A percentile compares a stretch with the other conserved stretches of the same genome.
phyloP scores from a whole-genome alignment of 2,888 invertebrate genomes.

The Gastrophysa polygoni region DNA sequence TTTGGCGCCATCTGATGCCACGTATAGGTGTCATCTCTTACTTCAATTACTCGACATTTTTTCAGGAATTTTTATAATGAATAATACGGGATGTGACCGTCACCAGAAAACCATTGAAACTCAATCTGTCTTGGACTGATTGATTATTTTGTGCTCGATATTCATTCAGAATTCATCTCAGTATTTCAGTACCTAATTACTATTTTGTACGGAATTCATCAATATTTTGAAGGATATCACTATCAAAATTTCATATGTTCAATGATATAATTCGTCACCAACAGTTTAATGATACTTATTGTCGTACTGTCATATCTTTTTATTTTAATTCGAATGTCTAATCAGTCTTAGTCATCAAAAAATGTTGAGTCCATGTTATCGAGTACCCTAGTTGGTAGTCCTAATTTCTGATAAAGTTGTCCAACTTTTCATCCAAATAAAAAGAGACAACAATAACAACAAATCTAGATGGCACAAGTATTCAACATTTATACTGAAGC shows the following conservation, averaged over 20 bases:
- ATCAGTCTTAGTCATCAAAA: constrained; percentile 26
- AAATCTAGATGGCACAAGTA: constrained; percentile 13
- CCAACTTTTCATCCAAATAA: constrained; percentile 26
- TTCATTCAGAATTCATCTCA: no score
- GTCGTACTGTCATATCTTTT: constrained; percentile 44
- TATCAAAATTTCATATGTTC: constrained; percentile 28
- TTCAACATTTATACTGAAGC: constrained; percentile 12
- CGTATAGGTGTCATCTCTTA: no score
- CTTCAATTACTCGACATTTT: no score
- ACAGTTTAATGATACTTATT: constrained; percentile 36
- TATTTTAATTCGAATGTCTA: constrained; percentile 41
- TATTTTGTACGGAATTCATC: no score
- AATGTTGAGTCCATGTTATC: neutral
- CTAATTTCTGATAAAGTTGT: constrained; percentile 7
- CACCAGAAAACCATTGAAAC: no score
- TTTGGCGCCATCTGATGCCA: no score
- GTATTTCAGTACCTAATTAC: no score
- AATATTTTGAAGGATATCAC: no score
- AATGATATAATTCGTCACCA: constrained; percentile 35
- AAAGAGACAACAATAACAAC: constrained; percentile 28
- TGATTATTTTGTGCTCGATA: no score
- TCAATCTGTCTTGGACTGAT: no score
- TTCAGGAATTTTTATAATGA: no score
- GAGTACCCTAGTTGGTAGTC: neutral
- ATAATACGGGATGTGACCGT: no score